Conservation (phyloP, 1,140 invertebrate genomes). For the Nephila pilipes region DNA sequence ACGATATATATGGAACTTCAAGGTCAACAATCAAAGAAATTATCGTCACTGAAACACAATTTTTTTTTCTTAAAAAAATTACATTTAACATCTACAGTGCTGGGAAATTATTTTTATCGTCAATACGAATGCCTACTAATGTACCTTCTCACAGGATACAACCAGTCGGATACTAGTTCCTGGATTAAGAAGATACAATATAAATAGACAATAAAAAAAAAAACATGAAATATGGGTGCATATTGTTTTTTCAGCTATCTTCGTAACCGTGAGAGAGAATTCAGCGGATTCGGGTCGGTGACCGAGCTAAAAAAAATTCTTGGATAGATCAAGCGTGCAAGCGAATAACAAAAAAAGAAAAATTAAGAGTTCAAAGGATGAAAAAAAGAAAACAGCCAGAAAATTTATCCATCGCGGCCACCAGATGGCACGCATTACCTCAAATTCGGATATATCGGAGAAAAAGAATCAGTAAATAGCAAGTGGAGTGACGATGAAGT, state of each 20-base stretch:
- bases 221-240: neutral
- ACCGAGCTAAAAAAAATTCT: constrained; percentile 58
- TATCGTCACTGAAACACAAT: too few relatives aligned
- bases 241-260: constrained; percentile 37
- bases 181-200: neutral
- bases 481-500: too few relatives aligned
- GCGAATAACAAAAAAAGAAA: neutral
- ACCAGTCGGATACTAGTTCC: neutral
- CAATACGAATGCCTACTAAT: neutral
- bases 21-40: too few relatives aligned
- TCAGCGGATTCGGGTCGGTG: constrained; percentile 58
- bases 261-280: constrained; percentile 23
- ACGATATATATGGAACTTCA: too few relatives aligned
- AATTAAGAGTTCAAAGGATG: neutral
- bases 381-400: constrained; percentile 2
- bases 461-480: neutral
- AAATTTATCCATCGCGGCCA: constrained; percentile 63
- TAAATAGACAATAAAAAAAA: neutral
- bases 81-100: too few relatives aligned
- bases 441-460: neutral
- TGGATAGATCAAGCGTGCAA: neutral
- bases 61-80: too few relatives aligned
- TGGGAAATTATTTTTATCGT: too few relatives aligned
- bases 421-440: constrained; percentile 61
- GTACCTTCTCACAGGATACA: neutral